Conservation (phyloP, 2,888 invertebrate species). For the Nowickia ferox region DNA sequence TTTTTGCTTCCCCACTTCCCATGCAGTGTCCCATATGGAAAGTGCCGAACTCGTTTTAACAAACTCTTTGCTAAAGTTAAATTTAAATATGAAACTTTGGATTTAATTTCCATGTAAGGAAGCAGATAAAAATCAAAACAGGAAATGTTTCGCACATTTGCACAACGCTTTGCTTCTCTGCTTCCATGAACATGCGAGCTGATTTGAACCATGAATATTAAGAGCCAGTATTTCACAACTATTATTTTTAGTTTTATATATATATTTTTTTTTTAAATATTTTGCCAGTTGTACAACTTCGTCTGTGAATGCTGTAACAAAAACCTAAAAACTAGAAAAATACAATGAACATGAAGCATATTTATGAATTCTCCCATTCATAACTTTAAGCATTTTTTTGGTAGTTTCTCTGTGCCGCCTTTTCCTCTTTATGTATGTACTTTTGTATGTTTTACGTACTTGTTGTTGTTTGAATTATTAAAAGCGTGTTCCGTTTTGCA, state of each 20-base stretch:
- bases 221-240: slow-evolving; percentile 15
- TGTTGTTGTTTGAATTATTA: slow-evolving; percentile 27
- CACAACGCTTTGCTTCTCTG: not conserved
- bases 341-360: slow-evolving; percentile 2
- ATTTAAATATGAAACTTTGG: no score
- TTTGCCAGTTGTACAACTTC: not conserved
- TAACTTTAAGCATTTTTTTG: not conserved
- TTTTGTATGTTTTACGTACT: not conserved
- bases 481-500: not conserved
- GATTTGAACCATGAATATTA: slow-evolving; percentile 37
- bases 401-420: no score
- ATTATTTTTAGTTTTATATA: not conserved
- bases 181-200: not conserved
- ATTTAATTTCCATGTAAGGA: no score
- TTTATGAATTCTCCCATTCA: not conserved
- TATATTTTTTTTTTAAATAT: not conserved
- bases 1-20: no score
- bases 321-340: slow-evolving; percentile 20
- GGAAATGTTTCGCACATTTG: no score
- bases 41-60: no score
- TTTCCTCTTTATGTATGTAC: not conserved
- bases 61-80: no score
- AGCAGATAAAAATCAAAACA: no score
- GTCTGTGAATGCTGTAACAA: slow-evolving; percentile 3
- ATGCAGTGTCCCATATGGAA: no score